Evolutionary conservation across 2,888 invertebrate species (phyloP), one percentile per base, ranked within the genome.

Genomic region (Drosophila antonietae): DNA sequence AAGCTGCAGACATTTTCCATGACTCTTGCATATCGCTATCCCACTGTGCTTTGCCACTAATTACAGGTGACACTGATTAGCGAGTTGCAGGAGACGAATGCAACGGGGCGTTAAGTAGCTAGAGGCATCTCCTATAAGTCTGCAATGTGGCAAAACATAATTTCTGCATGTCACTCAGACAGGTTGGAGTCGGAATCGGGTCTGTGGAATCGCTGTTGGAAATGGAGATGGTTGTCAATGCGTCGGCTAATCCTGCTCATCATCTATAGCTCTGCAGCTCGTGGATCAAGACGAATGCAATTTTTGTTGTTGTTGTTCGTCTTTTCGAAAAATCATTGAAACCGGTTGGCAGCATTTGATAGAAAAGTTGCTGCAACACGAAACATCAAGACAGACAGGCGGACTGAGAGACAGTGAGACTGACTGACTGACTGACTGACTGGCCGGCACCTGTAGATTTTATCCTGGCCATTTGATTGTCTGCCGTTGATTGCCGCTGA

Each of bases 41-140:
- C 39, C 74, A 70, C 51, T 62, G 68, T 74, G 68, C 59, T 35
- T 41, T 55, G 65, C 47, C 43, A 69, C 73, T 80, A 86, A 88
- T 84, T 88, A 72, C 73, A 75, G 64, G 70, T 80, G 91, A 89
- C 90, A 85, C 74, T 91, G 90, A 91, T 91, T 88, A 81, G 76
- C 74, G 73, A 14, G 46, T 43, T 58, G 41, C 63, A 65, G 69
- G 61, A 58, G 46, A 59, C 58, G 37, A 68, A 61, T 60, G 75
- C 67, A 80, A 71, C 70, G 75, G 81, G 86, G 87, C 73, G 89
- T 80, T 86, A 83, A 80, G 81, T 75, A 88, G 81, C 88, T 82
- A 67, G 81, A 81, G 89, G 80, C 81, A 78, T 80, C 81, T 81
- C 79, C 86, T 81, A 78, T 77, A 83, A 81, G 74, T 82, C 75